These are phyloP conservation scores for Eubasilissa splendida DNA, from an alignment of 2,888 invertebrate species.

Conservation along the genomic window DNA sequence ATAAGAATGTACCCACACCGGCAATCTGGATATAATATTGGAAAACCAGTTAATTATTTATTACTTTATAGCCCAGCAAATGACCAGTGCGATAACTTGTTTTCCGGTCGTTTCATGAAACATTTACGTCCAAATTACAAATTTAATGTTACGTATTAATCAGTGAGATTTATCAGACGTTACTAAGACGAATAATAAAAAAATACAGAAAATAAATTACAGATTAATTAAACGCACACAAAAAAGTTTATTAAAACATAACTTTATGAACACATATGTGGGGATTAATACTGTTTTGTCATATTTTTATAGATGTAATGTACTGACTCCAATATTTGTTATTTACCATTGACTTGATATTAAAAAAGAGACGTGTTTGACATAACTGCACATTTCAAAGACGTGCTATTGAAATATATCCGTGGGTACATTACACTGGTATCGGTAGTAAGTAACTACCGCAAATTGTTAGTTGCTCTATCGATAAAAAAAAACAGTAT, in stretches of 20 bases:
- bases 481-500: constrained; percentile 16
- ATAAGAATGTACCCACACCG: background rate
- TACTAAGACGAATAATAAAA: background rate
- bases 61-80: constrained; percentile 19
- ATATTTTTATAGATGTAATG: no score
- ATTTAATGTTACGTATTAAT: constrained; percentile 25
- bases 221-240: background rate
- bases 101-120: constrained; percentile 7
- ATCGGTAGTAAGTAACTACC: background rate
- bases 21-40: constrained; percentile 5
- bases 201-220: constrained; percentile 8
- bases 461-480: constrained; percentile 30
- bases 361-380: no score
- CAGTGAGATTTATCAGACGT: background rate
- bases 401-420: no score
- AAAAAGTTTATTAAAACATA: background rate
- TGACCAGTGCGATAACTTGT: constrained; percentile 16
- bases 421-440: no score
- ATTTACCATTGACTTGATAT: no score
- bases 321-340: no score
- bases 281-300: no score
- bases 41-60: constrained; percentile 29
- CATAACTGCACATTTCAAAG: no score
- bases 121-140: constrained; percentile 12
- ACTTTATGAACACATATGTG: no score